Percentiles rank a stretch among this genome's conserved stretches.
phyloP scores from a whole-genome alignment of 1,140 invertebrate genomes.

The Heliconius hewitsoni region DNA sequence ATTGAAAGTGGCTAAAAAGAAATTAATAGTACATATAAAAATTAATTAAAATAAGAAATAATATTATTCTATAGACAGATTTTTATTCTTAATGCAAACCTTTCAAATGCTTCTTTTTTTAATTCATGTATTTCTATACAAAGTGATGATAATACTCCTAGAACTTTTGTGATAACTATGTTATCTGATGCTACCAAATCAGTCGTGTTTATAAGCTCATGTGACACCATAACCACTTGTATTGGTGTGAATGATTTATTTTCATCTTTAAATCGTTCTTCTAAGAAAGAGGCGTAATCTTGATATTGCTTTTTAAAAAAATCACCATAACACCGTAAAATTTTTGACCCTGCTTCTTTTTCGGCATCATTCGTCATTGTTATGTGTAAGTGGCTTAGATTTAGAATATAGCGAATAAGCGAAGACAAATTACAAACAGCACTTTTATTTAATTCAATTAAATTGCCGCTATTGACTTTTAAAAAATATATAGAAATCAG shows the following conservation, averaged over 20 bases:
- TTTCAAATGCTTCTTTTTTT: constrained; percentile 85
- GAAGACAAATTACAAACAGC: background rate
- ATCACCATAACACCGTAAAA: constrained; percentile 84
- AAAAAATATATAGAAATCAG: no score
- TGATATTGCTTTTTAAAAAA: constrained; percentile 87
- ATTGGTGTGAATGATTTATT: constrained; percentile 84
- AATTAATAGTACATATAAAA: background rate
- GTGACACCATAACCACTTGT: constrained; percentile 78
- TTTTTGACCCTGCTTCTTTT: constrained; percentile 66
- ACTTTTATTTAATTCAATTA: background rate
- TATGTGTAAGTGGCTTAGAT: background rate
- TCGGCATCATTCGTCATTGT: constrained; percentile 57
- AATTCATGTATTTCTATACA: constrained; percentile 89
- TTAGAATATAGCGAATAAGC: background rate
- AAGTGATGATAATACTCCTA: constrained; percentile 89
- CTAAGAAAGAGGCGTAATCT: constrained; percentile 49
- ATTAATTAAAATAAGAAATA: background rate
- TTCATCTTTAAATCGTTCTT: constrained; percentile 47
- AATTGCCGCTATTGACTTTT: no score
- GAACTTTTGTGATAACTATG: constrained; percentile 89
- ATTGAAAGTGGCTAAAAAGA: constrained; percentile 68
- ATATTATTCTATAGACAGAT: background rate
- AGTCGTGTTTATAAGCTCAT: constrained; percentile 85
- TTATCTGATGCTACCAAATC: constrained; percentile 91
- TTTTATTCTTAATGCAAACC: constrained; percentile 58